Evolutionary conservation across 2,113 vertebrate species (phyloP).

Genomic region (Amblyornis subalaris): DNA sequence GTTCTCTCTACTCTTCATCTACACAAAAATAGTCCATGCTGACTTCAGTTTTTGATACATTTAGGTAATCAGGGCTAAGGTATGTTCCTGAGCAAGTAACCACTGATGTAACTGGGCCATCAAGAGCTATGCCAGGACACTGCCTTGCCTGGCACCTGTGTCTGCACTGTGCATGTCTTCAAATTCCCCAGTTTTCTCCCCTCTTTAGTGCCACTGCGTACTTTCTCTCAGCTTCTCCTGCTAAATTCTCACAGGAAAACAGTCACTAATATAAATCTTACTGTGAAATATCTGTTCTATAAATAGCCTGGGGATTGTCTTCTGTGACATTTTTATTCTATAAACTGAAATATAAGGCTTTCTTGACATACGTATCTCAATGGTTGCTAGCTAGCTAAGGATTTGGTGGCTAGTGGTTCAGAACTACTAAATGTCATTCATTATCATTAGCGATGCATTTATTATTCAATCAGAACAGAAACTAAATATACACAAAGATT

Average conservation of each 20-base stretch:
- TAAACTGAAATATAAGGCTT: background rate
- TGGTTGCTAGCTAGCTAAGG: background rate
- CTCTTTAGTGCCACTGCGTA: background rate
- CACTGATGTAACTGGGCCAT: background rate
- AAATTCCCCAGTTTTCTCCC: background rate
- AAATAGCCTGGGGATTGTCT: background rate
- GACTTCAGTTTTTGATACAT: background rate
- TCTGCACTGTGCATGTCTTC: fast-evolving
- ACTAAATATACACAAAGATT: background rate
- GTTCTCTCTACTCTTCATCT: background rate
- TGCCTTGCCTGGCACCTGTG: background rate
- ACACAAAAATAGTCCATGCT: background rate
- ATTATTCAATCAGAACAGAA: background rate
- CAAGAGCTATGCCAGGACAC: background rate
- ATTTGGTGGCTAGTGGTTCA: background rate
- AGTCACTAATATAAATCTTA: background rate
- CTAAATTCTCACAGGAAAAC: background rate
- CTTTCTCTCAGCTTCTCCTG: background rate
- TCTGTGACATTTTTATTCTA: background rate
- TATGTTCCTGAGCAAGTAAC: background rate
- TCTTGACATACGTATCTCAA: background rate
- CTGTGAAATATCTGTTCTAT: background rate
- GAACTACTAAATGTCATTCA: background rate
- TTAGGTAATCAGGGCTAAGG: background rate
- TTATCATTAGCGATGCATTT: background rate